Base-by-base conservation (phyloP, 2,888 invertebrate genomes). In the Onchidella celtica region DNA sequence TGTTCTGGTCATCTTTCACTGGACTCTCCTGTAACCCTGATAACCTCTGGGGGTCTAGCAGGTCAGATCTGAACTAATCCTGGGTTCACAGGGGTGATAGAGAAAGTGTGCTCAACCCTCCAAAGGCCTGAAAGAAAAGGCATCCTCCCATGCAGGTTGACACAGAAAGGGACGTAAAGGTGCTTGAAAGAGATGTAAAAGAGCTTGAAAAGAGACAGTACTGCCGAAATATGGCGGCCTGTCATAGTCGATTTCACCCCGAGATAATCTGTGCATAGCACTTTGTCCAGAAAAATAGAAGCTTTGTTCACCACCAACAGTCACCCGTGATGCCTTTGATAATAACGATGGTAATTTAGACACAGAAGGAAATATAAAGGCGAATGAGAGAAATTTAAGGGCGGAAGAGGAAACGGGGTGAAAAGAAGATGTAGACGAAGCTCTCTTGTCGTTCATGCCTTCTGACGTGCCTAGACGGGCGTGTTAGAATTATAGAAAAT, bases 161-260 rank as follows among this genome's bases (percentile, higher is more conserved):
- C 11, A 59, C n/a, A 34, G 59, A n/a, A 32, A 14, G 59, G 17
- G 32, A 36, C 57, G 3, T 73, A 1, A 0, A n/a, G 57, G 32
- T 9, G 36, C 24, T 61, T 61, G 36, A 76, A 55, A 66, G 47
- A 24, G 34, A 32, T 66, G 57, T 55, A 66, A 76, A 76, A 66
- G 76, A 76, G 63, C 61, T 65, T 63, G 27, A 32, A 75, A 40
- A 65, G 65, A 27, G 47, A 65, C 75, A 66, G 47, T 29, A 29
- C 11, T 24, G 65, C 3, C 3, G 38, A 76, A 76, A 76, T 76
- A 76, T 76, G 76, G 76, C 76, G 34, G 21, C 29, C 76, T 76
- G 76, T 76, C 76, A 66, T 27, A n/a, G 55, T 24, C 34, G 55
- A 55, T 66, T 36, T 24, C 40, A 34, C 47, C 24, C 11, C n/a